Evolutionary conservation across 1,140 invertebrate genomes (phyloP), one percentile per base, ranked within the genome.

Genomic region (Trachymyrmex septentrionalis): DNA sequence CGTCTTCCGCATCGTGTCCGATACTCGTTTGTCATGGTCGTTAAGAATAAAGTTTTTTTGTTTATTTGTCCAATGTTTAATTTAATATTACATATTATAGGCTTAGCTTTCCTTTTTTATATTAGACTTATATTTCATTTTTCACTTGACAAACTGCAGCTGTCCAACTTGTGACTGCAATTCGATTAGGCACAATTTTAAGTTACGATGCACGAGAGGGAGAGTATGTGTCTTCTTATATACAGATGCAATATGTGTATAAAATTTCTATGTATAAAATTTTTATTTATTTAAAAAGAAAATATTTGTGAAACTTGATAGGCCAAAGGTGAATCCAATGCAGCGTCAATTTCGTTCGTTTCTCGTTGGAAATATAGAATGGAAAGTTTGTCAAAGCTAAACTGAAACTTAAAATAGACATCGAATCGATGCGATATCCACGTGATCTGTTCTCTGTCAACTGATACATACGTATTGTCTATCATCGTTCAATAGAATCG

Each of bases 401-500:
- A 75, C 14, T 75, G 0, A 27, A 30, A 72, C 5, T 72, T 14
- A 59, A 75, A n/a, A 38, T 10, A 59, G 53, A 57, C 53, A 75
- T 27, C 12, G 27, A 75, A n/a, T 57, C 27, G 27, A 75, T 55
- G n/a, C 27, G 10, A 57, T 55, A 73, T 73, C 0, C 16, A 57
- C 21, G 50, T 34, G 6, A 5, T 21, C n/a, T 73, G 30, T 73
- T 34, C 34, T 57, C 53, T 57, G n/a, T 57, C 19, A 53, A 55
- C 48, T 16, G 10, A 59, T 21, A 12, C 10, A 10, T 16, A 61
- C 24, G 4, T 10, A 12, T 53, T 53, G 30, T 73, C 19, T 19
- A 50, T 6, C 14, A 27, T 72, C 16, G 7, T 19, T 19, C 34
- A 19, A 19, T 21, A n/a, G n/a, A 44, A 44, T 10, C 9, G 38